These are phyloP conservation scores for Procambarus clarkii DNA, from an alignment of 1,140 invertebrate species.

Conservation along the genomic window DNA sequence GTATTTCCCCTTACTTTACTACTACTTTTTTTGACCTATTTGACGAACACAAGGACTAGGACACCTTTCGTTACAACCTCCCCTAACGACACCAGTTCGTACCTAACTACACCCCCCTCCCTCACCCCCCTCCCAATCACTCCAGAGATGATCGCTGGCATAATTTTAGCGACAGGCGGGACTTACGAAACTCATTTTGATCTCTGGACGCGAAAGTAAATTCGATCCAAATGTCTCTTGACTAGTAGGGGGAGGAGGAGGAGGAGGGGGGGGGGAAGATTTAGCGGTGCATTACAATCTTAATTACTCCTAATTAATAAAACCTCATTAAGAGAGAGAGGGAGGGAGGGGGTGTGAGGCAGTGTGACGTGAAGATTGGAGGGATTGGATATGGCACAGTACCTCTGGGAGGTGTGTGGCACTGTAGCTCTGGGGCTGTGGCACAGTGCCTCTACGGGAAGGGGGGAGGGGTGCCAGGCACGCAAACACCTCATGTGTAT, in stretches of 20 bases:
- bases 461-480: too few species aligned
- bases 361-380: constrained; percentile 27
- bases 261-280: constrained; percentile 48
- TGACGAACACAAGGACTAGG: background rate
- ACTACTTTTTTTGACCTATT: too few species aligned
- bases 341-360: constrained; percentile 50
- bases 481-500: background rate
- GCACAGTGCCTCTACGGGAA: too few species aligned
- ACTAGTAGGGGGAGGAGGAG: too few species aligned
- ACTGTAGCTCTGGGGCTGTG: too few species aligned
- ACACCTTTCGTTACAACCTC: background rate
- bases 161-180: too few species aligned
- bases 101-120: too few species aligned
- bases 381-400: background rate
- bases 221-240: constrained; percentile 21
- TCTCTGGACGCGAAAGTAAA: constrained; percentile 51
- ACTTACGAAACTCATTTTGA: too few species aligned
- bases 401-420: background rate
- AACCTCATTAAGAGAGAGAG: constrained; percentile 66
- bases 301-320: constrained; percentile 68
- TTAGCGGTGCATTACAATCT: constrained; percentile 69
- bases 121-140: background rate
- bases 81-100: background rate
- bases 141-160: too few species aligned
- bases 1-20: too few species aligned